Evolutionary conservation across 2,797 vertebrate species (phyloP), one percentile per base, ranked within the genome.

Genomic region (Clarias platycephalus): DNA sequence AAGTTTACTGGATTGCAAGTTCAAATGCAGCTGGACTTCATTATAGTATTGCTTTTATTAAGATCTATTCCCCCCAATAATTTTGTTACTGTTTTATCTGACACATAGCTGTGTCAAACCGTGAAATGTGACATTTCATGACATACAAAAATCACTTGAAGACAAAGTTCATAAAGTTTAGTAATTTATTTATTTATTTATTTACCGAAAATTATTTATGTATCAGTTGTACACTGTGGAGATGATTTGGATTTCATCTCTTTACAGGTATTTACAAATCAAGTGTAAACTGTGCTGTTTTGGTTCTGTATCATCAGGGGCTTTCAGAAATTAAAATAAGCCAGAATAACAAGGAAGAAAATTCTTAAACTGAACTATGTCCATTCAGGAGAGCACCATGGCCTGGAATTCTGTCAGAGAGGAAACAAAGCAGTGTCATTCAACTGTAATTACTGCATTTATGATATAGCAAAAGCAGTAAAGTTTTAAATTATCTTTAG

Each of bases 401-500:
- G 95, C 94, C 90, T 97, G 95, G 94, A 99, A 99, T 94, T 99
- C 98, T 99, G 95, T 67, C 66, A 62, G 62, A 82, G 18, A 85
- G 26, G 16, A 84, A 62, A 71, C n/a, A 9, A 83, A 80, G 72
- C 31, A 40, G n/a, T 28, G 20, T 28, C 18, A 66, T n/a, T 80
- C 49, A 49, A 53, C 16, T 13, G 16, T 8, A 66, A 22, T 63
- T 9, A 63, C 16, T 49, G 22, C 40, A 40, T 40, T 63, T 37
- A 18, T 79, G 8, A 44, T 28, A n/a, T n/a, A 63, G 24, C 37
- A 63, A 26, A 8, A 26, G 15, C 60, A 79, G 37, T 37, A 79
- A 49, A 22, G 31, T 24, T 58, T 22, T 22, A 22, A 71, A 24
- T 44, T 49, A 72, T 2, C 40, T 72, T 28, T 18, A 53, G 53